Conservation (phyloP, 2,888 invertebrate species). For the Timandra comae region DNA sequence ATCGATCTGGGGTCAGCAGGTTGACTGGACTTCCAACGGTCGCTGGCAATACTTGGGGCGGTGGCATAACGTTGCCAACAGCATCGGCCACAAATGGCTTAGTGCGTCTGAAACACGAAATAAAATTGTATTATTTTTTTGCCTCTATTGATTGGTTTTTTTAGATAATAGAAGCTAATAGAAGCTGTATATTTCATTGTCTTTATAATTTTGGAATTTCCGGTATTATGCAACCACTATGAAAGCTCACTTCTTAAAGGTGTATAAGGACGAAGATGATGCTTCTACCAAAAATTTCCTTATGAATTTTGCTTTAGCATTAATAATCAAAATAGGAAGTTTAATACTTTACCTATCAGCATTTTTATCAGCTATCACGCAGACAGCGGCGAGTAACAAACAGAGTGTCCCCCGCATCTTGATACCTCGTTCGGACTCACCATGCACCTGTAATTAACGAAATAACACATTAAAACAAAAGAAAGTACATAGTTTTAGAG, state of each 20-base stretch:
- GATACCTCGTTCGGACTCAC: constrained; percentile 36
- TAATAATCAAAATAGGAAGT: too few relatives aligned
- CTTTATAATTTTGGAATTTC: too few relatives aligned
- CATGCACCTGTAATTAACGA: constrained; percentile 45
- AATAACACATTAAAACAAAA: constrained; percentile 4
- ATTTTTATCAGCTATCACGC: constrained; percentile 41
- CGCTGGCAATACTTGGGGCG: constrained; percentile 75
- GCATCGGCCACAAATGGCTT: constrained; percentile 82
- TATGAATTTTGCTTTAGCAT: too few relatives aligned
- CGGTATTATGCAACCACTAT: too few relatives aligned
- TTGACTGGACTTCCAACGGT: constrained; percentile 88
- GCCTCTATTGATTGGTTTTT: too few relatives aligned
- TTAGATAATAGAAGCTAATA: too few relatives aligned
- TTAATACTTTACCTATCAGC: constrained; percentile 53
- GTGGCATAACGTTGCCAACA: constrained; percentile 80
- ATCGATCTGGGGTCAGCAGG: constrained; percentile 87
- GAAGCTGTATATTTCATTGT: too few relatives aligned
- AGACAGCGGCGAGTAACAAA: constrained; percentile 40
- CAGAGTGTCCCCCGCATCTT: constrained; percentile 46
- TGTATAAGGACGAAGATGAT: too few relatives aligned
- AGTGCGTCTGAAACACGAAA: constrained; percentile 48
- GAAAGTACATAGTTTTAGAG: not conserved
- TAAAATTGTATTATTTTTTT: too few relatives aligned
- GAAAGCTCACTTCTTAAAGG: too few relatives aligned
- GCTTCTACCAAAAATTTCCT: too few relatives aligned